Evolutionary conservation across 2,888 invertebrate genomes (phyloP).

Genomic region (Chydorus sphaericus): DNA sequence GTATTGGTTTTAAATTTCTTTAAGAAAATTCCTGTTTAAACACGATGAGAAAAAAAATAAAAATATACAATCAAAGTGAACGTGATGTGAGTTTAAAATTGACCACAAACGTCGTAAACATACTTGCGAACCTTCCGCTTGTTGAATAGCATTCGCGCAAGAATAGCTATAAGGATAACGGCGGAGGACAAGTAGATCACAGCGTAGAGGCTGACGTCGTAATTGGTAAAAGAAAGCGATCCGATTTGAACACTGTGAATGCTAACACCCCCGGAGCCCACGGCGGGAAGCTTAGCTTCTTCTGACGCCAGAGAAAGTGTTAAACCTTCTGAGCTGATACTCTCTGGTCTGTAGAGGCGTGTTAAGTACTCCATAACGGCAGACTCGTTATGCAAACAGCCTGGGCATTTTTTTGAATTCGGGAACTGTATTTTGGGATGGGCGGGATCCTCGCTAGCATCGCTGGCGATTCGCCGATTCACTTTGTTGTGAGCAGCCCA

Average conservation of each 20-base stretch:
- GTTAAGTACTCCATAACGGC: conserved; percentile 48
- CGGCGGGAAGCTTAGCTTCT: conserved; percentile 17
- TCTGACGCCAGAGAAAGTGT: background rate
- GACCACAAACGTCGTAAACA: conserved; percentile 1
- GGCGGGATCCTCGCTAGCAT: conserved; percentile 74
- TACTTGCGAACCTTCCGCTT: conserved; percentile 50
- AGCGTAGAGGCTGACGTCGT: conserved; percentile 62
- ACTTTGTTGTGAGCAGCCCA: conserved; percentile 91
- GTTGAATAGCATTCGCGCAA: conserved; percentile 54
- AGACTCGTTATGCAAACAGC: conserved; percentile 42
- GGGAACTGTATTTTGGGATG: conserved; percentile 87
- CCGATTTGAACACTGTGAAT: background rate
- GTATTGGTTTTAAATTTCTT: background rate
- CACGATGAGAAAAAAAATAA: too few relatives aligned
- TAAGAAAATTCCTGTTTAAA: too few relatives aligned
- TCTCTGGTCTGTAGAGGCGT: conserved; percentile 33
- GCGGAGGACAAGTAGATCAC: conserved; percentile 58
- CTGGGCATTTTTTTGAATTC: conserved; percentile 44
- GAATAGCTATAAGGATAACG: conserved; percentile 52
- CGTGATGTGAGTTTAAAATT: background rate
- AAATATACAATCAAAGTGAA: background rate
- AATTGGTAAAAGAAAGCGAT: conserved; percentile 35
- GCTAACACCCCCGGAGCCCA: conserved; percentile 26
- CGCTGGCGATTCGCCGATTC: conserved; percentile 71
- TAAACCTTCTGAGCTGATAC: conserved; percentile 18